Percentiles rank a stretch among this genome's conserved stretches.
Conservation (phyloP, 2,888 invertebrate species). For the Callimorpha dominula region DNA sequence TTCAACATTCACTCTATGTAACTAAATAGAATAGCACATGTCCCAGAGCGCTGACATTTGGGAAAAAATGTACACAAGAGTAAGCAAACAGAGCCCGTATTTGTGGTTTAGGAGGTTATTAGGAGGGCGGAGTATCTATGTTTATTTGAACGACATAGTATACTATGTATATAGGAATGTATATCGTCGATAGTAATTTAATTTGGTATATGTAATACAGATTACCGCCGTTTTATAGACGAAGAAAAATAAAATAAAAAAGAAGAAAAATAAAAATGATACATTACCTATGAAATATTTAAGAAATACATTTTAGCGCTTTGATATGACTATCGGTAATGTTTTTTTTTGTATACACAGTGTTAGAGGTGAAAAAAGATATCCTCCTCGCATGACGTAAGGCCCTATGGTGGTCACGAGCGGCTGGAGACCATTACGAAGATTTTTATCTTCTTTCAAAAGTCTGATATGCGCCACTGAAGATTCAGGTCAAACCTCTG, state of each 20-base stretch:
- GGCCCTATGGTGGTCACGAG: neutral
- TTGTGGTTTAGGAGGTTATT: neutral
- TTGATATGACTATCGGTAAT: neutral
- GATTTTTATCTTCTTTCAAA: too few relatives aligned
- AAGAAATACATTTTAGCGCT: neutral
- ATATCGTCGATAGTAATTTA: too few relatives aligned
- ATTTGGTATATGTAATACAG: neutral
- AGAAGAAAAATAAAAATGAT: too few relatives aligned
- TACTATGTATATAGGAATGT: neutral
- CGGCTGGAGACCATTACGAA: neutral
- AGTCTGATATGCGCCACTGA: too few relatives aligned
- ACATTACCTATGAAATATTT: too few relatives aligned
- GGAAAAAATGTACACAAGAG: slow-evolving; percentile 19
- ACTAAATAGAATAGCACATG: slow-evolving; percentile 15
- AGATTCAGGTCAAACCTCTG: too few relatives aligned
- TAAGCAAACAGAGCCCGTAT: slow-evolving; percentile 24
- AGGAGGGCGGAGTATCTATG: neutral
- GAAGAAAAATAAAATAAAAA: too few relatives aligned
- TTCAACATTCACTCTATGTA: neutral
- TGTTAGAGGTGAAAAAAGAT: neutral
- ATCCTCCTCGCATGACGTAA: neutral
- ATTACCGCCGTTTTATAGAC: neutral
- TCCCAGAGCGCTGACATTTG: slow-evolving; percentile 11
- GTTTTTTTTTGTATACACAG: neutral
- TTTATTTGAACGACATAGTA: neutral